phyloP scores from a whole-genome alignment of 2,888 invertebrate genomes.

The Aricia artaxerxes region DNA sequence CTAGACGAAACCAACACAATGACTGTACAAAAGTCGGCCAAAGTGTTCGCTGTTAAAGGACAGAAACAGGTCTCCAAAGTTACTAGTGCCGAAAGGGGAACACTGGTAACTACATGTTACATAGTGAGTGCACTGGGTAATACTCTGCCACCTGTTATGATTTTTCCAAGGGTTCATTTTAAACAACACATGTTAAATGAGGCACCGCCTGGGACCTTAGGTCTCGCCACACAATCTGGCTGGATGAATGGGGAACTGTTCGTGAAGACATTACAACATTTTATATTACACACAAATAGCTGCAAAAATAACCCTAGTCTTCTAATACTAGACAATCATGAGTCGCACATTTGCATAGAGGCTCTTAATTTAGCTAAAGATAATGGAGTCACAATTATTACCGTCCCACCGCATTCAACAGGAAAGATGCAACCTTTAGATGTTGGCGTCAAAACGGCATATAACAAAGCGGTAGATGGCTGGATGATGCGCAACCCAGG shows the following conservation, averaged over 20 bases:
- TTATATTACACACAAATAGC: no score
- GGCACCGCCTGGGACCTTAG: slow-evolving; percentile 43
- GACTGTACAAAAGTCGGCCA: slow-evolving; percentile 37
- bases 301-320: background rate
- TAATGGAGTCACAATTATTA: no score
- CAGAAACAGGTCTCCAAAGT: no score
- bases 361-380: no score
- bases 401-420: slow-evolving; percentile 49
- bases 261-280: no score
- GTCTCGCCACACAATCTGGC: no score
- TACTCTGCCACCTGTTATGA: slow-evolving; percentile 16
- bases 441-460: slow-evolving; percentile 32
- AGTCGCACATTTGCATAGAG: no score
- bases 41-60: no score
- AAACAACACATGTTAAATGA: slow-evolving; percentile 47
- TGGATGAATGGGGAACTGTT: no score
- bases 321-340: background rate
- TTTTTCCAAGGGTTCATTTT: slow-evolving; percentile 19
- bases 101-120: slow-evolving; percentile 37
- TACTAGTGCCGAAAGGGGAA: no score
- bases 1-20: slow-evolving; percentile 51
- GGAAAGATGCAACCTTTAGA: slow-evolving; percentile 54
- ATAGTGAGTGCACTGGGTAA: background rate
- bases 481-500: slow-evolving; percentile 56
- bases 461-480: slow-evolving; percentile 45